Evolutionary conservation across 2,113 vertebrate species (phyloP).

Genomic region (Melanocharis versteri): DNA sequence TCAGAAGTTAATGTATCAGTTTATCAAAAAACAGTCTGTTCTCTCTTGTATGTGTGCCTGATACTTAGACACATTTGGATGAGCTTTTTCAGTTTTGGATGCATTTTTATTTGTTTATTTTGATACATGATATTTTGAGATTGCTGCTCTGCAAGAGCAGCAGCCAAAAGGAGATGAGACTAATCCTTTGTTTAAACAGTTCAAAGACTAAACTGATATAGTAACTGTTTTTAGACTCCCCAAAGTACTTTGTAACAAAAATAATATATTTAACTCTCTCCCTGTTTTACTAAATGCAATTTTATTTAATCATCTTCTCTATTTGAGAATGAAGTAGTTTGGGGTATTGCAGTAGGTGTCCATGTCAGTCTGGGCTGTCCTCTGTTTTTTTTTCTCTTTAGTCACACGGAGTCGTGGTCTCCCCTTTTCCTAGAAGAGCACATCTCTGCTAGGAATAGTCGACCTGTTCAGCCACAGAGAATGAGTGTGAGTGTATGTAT

Average conservation of each 20-base stretch:
- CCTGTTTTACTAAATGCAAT: background rate
- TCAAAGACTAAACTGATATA: background rate
- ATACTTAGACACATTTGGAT: background rate
- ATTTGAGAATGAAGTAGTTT: background rate
- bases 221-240: background rate
- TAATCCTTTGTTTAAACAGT: background rate
- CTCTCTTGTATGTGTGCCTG: background rate
- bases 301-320: background rate
- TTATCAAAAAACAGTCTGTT: background rate
- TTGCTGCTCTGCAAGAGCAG: background rate
- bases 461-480: background rate
- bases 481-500: accelerated
- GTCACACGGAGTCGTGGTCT: background rate
- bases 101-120: background rate
- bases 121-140: background rate
- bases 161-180: background rate
- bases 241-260: background rate
- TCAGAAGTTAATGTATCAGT: background rate
- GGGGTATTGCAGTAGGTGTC: background rate
- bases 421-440: background rate
- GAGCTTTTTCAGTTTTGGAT: background rate
- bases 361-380: background rate
- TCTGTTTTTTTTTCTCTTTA: background rate
- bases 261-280: background rate
- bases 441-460: background rate